Evolutionary conservation across 2,797 vertebrate species (phyloP).

Genomic region (Phoxinus dragarum): DNA sequence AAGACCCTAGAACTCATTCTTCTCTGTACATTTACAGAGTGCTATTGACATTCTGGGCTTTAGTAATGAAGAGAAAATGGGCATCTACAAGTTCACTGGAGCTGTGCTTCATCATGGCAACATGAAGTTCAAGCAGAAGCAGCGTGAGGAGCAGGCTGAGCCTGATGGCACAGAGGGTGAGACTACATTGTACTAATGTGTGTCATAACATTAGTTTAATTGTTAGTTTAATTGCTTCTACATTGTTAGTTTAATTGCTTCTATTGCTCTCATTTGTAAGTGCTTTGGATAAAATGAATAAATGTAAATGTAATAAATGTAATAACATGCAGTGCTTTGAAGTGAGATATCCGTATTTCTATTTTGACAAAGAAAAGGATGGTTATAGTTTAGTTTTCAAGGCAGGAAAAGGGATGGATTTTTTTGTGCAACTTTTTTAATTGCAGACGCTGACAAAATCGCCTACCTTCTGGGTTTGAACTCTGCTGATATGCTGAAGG

Average conservation of each 20-base stretch:
- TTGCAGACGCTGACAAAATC: constrained; percentile 87
- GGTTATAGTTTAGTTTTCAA: background rate
- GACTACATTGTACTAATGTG: background rate
- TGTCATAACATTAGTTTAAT: too few relatives aligned
- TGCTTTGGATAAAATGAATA: too few relatives aligned
- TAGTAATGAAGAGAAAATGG: constrained; percentile 42
- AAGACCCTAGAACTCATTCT: background rate
- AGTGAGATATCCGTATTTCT: background rate
- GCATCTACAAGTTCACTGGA: constrained; percentile 57
- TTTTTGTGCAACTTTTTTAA: background rate
- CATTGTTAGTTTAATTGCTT: too few relatives aligned
- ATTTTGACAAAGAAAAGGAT: background rate
- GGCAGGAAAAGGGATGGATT: background rate
- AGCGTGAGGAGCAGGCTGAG: constrained; percentile 89
- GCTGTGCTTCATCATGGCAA: constrained; percentile 55
- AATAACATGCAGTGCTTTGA: too few relatives aligned
- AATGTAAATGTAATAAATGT: too few relatives aligned
- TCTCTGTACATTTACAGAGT: constrained; percentile 69
- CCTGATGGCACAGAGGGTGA: constrained; percentile 85
- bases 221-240: too few relatives aligned
- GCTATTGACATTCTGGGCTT: constrained; percentile 64
- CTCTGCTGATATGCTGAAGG: constrained; percentile 89
- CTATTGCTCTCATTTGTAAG: too few relatives aligned
- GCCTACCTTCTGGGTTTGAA: constrained; percentile 89
- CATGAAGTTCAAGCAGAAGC: constrained; percentile 81